phyloP scores from a whole-genome alignment of 2,888 invertebrate genomes.

The Elaeidobius kamerunicus region DNA sequence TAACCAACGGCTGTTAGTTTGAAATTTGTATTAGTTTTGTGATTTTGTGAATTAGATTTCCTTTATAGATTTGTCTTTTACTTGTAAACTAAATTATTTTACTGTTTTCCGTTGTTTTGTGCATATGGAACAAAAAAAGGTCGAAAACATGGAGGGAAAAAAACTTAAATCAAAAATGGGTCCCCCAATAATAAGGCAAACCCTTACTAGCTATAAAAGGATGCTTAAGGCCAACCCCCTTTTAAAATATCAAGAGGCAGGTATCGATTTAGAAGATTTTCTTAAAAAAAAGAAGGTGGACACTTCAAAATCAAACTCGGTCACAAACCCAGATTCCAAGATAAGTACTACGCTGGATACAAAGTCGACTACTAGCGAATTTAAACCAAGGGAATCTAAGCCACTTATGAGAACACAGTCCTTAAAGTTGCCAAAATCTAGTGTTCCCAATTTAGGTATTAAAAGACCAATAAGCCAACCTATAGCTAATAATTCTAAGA shows the following conservation, averaged over 20 bases:
- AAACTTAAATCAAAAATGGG: neutral
- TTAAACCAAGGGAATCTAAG: constrained; percentile 6
- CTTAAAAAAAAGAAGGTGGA: too few relatives aligned
- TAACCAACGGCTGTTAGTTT: too few relatives aligned
- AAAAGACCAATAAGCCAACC: neutral
- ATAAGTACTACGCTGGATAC: constrained; percentile 7
- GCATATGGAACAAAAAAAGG: neutral
- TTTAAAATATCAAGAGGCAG: constrained; percentile 32
- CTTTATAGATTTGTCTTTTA: too few relatives aligned
- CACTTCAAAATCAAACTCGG: neutral
- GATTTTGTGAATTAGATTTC: too few relatives aligned
- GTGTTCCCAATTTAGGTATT: constrained; percentile 7
- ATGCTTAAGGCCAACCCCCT: constrained; percentile 39
- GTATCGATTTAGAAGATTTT: constrained; percentile 27
- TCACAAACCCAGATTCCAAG: constrained; percentile 8
- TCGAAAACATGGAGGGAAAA: neutral
- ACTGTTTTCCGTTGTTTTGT: too few relatives aligned
- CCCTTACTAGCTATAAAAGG: constrained; percentile 40
- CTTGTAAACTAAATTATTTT: too few relatives aligned
- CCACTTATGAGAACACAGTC: constrained; percentile 7
- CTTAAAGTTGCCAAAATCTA: constrained; percentile 16
- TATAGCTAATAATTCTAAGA: neutral
- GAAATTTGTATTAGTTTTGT: too few relatives aligned
- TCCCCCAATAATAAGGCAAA: constrained; percentile 39
- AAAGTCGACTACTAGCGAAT: constrained; percentile 5